Evolutionary conservation across 2,797 vertebrate genomes (phyloP).

Genomic region (Rhodeus uyekii): DNA sequence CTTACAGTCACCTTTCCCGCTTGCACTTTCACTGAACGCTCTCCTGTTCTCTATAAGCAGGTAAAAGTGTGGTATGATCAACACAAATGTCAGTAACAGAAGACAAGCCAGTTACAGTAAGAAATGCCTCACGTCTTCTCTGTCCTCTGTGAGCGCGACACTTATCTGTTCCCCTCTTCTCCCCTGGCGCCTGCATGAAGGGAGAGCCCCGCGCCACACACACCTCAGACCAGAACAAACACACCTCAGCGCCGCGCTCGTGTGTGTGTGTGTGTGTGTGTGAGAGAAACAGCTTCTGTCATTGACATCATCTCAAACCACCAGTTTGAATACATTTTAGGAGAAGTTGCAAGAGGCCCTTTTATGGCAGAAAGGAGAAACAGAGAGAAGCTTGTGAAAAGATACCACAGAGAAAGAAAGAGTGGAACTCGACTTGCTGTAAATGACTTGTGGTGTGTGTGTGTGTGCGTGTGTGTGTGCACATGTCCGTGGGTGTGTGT

Average conservation of each 20-base stretch:
- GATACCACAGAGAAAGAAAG: slow-evolving; percentile 25
- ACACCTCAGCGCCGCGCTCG: slow-evolving; percentile 12
- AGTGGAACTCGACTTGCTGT: slow-evolving; percentile 51
- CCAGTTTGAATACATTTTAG: neutral
- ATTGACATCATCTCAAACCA: slow-evolving; percentile 27
- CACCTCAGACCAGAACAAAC: slow-evolving; percentile 38
- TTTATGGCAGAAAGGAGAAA: slow-evolving; percentile 34
- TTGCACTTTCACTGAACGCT: neutral
- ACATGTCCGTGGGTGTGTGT: neutral
- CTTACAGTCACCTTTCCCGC: neutral
- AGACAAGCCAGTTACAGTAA: slow-evolving; percentile 56
- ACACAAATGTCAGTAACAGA: slow-evolving; percentile 43
- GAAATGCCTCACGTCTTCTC: slow-evolving; percentile 44
- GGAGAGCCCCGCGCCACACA: slow-evolving; percentile 49
- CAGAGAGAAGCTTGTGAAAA: slow-evolving; percentile 32
- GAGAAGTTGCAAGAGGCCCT: slow-evolving; percentile 19
- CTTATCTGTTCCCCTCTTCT: slow-evolving; percentile 43
- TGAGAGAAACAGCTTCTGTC: slow-evolving; percentile 1
- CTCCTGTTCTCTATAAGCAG: slow-evolving; percentile 1
- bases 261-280: neutral
- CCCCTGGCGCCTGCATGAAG: slow-evolving; percentile 29
- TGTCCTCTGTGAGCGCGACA: slow-evolving; percentile 30
- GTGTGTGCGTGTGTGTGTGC: neutral
- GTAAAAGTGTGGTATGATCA: slow-evolving; percentile 24
- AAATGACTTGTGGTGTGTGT: slow-evolving; percentile 45